These are phyloP conservation scores for Parnassius smintheus DNA, from an alignment of 2,888 invertebrate species.

Conservation along the genomic window DNA sequence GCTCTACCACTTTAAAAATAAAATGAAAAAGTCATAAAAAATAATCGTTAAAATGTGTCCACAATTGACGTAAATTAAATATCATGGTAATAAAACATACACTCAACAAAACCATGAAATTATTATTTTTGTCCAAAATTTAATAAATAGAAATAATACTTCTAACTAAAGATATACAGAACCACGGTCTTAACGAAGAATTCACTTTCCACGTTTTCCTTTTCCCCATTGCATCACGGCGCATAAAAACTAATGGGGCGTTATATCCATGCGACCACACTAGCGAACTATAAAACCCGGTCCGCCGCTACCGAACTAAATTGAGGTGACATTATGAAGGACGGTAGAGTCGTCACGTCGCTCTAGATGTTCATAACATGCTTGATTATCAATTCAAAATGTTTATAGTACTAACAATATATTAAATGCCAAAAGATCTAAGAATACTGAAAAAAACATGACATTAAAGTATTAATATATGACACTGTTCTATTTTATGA, in stretches of 20 bases:
- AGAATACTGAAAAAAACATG: background rate
- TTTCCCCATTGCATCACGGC: conserved; percentile 23
- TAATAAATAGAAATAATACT: too few species aligned
- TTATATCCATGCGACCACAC: conserved; percentile 42
- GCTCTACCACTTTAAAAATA: too few species aligned
- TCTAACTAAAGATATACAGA: conserved; percentile 3
- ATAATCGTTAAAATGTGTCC: too few species aligned
- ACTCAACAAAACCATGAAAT: too few species aligned
- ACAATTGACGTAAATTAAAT: too few species aligned
- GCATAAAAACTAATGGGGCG: conserved; percentile 64
- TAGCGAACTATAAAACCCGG: conserved; percentile 50
- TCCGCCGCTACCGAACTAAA: conserved; percentile 12
- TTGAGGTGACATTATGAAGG: conserved; percentile 20
- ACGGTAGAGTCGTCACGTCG: conserved; percentile 2
- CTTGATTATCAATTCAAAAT: conserved; percentile 7
- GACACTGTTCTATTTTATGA: too few species aligned
- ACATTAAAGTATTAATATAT: background rate
- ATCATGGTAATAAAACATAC: too few species aligned
- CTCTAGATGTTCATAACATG: background rate
- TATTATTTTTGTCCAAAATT: too few species aligned
- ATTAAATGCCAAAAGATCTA: conserved; percentile 7
- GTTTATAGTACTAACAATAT: background rate
- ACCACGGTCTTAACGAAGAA: background rate
- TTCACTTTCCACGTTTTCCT: conserved; percentile 6
- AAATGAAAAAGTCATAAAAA: too few species aligned